These are phyloP conservation scores for Takifugu rubripes DNA, from an alignment of 2,797 vertebrate species.

Conservation along the genomic window DNA sequence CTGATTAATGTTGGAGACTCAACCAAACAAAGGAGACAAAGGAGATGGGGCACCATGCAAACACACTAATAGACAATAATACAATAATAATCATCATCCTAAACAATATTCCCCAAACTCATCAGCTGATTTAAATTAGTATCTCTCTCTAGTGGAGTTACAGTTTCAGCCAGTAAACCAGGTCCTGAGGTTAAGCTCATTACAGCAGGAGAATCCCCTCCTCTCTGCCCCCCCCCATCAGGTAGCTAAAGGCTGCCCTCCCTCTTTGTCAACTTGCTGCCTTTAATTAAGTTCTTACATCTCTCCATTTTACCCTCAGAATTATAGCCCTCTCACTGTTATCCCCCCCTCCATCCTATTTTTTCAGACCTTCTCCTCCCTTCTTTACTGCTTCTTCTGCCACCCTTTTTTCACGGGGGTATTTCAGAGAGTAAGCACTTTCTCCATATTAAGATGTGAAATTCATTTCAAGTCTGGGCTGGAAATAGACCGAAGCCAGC, in stretches of 20 bases:
- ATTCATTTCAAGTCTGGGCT: constrained; percentile 78
- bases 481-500: constrained; percentile 73
- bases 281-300: constrained; percentile 85
- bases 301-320: constrained; percentile 86
- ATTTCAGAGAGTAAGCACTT: constrained; percentile 87
- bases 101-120: constrained; percentile 7
- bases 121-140: constrained; percentile 25
- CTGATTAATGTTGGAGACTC: constrained; percentile 47
- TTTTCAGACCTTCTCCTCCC: constrained; percentile 51
- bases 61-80: constrained; percentile 9
- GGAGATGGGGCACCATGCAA: constrained; percentile 13
- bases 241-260: constrained; percentile 80
- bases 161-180: constrained; percentile 54
- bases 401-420: constrained; percentile 48
- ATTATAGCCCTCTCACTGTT: constrained; percentile 71
- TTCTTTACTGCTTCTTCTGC: constrained; percentile 50
- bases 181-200: constrained; percentile 72
- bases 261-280: constrained; percentile 82
- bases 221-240: constrained; percentile 81
- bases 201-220: constrained; percentile 79
- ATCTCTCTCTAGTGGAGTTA: constrained; percentile 20
- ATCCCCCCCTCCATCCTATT: constrained; percentile 46
- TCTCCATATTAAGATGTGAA: constrained; percentile 87
- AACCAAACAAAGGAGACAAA: constrained; percentile 34
- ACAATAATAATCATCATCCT: constrained; percentile 32